Percentiles rank a stretch among this genome's conserved stretches.
Conservation (phyloP, 2,797 vertebrate species). For the Sebastes itinus region DNA sequence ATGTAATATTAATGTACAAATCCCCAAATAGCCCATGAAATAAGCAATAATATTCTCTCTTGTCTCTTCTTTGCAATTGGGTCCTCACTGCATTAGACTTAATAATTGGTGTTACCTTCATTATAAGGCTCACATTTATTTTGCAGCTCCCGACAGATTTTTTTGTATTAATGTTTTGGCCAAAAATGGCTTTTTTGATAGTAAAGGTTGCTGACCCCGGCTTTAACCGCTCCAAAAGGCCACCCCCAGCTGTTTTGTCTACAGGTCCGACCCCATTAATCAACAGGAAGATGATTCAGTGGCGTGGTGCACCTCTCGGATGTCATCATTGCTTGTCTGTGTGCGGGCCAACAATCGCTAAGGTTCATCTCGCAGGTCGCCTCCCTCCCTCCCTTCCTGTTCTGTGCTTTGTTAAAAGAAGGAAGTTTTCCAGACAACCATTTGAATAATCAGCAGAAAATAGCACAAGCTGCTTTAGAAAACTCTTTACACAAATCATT, state of each 20-base stretch:
- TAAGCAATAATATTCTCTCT: too few species aligned
- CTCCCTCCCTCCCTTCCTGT: constrained; percentile 69
- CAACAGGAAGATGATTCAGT: constrained; percentile 57
- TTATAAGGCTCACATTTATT: too few species aligned
- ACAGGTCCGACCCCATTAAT: constrained; percentile 41
- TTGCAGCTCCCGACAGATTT: too few species aligned
- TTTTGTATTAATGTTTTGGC: too few species aligned
- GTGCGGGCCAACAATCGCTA: constrained; percentile 31
- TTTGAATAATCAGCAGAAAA: constrained; percentile 39
- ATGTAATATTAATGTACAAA: too few species aligned
- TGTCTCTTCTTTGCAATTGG: too few species aligned
- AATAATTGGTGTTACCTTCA: too few species aligned
- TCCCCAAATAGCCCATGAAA: too few species aligned
- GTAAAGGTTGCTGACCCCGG: too few species aligned
- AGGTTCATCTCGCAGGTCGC: constrained; percentile 47
- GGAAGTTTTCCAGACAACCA: constrained; percentile 29
- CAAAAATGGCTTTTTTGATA: too few species aligned
- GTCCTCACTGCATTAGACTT: too few species aligned
- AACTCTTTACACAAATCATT: not conserved
- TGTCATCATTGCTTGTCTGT: constrained; percentile 45
- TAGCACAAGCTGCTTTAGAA: not conserved
- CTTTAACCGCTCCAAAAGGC: constrained; percentile 9
- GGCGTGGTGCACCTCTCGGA: constrained; percentile 29
- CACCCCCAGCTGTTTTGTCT: constrained; percentile 48
- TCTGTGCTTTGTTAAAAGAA: constrained; percentile 35